A percentile compares a stretch with the other conserved stretches of the same genome.
Evolutionary conservation across 2,888 invertebrate genomes (phyloP).

Genomic region (Trissonchulus sp.): DNA sequence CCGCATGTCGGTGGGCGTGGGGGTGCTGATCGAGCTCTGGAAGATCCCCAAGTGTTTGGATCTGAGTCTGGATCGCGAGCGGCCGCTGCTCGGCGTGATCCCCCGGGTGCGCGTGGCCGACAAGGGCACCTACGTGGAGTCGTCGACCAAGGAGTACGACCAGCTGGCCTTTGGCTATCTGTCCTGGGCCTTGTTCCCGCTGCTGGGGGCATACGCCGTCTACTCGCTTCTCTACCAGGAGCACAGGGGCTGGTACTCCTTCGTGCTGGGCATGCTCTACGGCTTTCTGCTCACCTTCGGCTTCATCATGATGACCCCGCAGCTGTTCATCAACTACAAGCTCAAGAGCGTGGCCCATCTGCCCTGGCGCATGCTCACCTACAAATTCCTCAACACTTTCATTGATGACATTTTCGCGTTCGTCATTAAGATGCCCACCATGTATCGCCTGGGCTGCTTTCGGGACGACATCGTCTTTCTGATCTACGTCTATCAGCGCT

Average conservation of each 20-base stretch:
- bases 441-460: conserved; percentile 86
- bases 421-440: conserved; percentile 99
- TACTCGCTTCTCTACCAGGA: conserved; percentile 92
- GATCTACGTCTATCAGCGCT: conserved; percentile 95
- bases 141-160: conserved; percentile 87
- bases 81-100: conserved; percentile 68
- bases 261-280: conserved; percentile 88
- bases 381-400: conserved; percentile 97
- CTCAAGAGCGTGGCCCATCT: conserved; percentile 97
- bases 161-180: conserved; percentile 83
- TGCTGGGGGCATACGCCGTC: conserved; percentile 82
- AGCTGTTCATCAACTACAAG: conserved; percentile 98
- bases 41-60: conserved; percentile 83
- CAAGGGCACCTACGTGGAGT: conserved; percentile 92
- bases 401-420: conserved; percentile 99
- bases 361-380: conserved; percentile 99
- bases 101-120: conserved; percentile 76
- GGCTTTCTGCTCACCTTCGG: conserved; percentile 94
- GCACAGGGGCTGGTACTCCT: conserved; percentile 99
- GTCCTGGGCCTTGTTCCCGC: conserved; percentile 89
- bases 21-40: conserved; percentile 94
- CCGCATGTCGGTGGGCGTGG: conserved; percentile 84
- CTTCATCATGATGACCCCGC: conserved; percentile 99
- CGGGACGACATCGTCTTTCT: conserved; percentile 98
- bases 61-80: conserved; percentile 64